Evolutionary conservation across 2,797 vertebrate genomes (phyloP).

Genomic region (Lithobates sylvaticus): DNA sequence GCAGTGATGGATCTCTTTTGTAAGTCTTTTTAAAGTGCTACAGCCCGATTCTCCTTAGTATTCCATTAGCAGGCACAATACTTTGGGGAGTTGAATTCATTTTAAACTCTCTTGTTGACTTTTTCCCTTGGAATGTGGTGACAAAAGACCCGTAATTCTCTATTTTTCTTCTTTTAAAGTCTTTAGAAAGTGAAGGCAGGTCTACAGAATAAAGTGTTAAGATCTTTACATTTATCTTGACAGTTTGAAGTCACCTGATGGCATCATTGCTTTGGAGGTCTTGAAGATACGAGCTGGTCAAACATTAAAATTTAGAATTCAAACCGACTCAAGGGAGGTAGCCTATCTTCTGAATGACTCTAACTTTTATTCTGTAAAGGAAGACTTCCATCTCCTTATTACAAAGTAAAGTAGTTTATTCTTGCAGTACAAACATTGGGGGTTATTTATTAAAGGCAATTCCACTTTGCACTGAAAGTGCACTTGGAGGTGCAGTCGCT

Average conservation of each 20-base stretch:
- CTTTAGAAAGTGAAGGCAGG: constrained; percentile 64
- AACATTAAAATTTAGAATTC: too few species aligned
- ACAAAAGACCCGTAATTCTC: constrained; percentile 60
- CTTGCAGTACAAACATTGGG: too few species aligned
- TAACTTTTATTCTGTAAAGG: too few species aligned
- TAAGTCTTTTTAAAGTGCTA: constrained; percentile 56
- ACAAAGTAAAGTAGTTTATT: too few species aligned
- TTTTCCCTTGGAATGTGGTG: constrained; percentile 60
- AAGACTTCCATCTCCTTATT: too few species aligned
- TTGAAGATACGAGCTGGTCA: too few species aligned
- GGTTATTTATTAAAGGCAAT: too few species aligned
- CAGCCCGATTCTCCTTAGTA: constrained; percentile 65
- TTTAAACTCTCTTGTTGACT: constrained; percentile 60
- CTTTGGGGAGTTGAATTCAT: constrained; percentile 64
- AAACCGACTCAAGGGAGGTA: too few species aligned
- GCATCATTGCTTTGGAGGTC: not conserved
- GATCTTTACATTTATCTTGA: constrained; percentile 57
- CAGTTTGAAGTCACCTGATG: constrained; percentile 5
- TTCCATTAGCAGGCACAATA: constrained; percentile 66
- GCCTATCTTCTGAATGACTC: too few species aligned
- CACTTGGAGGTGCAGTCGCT: too few species aligned
- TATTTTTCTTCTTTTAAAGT: constrained; percentile 64
- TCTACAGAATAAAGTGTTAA: constrained; percentile 64
- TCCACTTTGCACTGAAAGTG: too few species aligned
- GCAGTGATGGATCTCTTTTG: constrained; percentile 68